These are phyloP conservation scores for Accipiter virgatus DNA, from an alignment of 2,113 vertebrate genomes.

Conservation along the genomic window DNA sequence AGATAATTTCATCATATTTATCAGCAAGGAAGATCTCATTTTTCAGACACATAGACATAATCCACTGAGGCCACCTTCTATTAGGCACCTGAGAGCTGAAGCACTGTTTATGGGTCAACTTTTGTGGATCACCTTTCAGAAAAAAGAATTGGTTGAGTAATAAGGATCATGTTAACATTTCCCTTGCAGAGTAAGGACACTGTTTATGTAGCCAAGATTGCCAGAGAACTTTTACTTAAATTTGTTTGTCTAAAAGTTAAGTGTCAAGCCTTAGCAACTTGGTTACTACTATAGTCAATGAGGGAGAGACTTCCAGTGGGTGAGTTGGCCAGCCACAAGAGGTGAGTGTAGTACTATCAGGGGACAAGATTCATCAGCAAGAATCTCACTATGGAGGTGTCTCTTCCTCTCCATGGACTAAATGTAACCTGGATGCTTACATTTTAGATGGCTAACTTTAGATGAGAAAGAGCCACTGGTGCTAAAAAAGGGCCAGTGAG, in stretches of 20 bases:
- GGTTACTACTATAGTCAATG: neutral
- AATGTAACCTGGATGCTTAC: neutral
- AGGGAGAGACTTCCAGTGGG: neutral
- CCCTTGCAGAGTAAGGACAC: neutral
- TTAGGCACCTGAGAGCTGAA: neutral
- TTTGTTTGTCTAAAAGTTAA: neutral
- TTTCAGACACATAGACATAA: neutral
- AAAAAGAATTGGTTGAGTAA: neutral
- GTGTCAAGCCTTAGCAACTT: neutral
- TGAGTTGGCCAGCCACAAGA: neutral
- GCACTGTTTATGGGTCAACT: neutral
- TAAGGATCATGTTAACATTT: neutral
- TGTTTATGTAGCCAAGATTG: neutral
- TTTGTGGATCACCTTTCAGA: neutral
- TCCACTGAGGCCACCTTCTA: neutral
- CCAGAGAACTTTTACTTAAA: neutral
- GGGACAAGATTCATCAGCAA: neutral
- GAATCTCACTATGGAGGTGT: neutral
- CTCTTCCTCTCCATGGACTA: neutral
- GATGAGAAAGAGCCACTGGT: neutral
- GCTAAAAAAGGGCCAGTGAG: neutral
- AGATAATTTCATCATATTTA: neutral
- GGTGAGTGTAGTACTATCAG: neutral
- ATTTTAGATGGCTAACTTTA: neutral
- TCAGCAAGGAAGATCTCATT: neutral